Evolutionary conservation across 2,797 vertebrate species (phyloP), one percentile per base, ranked within the genome.

Genomic region (Anolis apletophallus): DNA sequence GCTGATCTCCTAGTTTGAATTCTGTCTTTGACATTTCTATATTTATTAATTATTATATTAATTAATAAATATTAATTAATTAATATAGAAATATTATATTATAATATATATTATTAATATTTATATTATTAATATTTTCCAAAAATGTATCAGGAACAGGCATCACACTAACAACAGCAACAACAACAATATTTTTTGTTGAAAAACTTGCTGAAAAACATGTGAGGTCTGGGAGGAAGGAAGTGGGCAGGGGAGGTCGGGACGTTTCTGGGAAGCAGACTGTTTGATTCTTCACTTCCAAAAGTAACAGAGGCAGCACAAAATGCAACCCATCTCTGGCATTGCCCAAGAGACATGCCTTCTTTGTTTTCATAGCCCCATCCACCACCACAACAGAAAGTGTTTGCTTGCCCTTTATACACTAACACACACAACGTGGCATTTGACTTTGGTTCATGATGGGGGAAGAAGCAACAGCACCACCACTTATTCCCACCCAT

Each of bases 311-410:
- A 71, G 74, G n/a, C 34, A 23, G 68, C 21, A 71, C 61, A 55
- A 83, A 61, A 77, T 21, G 81, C 81, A 83, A 83, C 74, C 55
- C 86, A 73, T 59, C n/a, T 54, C 67, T 61, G 76, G 54, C 81
- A 78, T 87, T 87, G 86, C 86, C 67, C 75, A 87, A 87, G 78
- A 81, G 78, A 16, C n/a, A 78, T 13, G 40, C 23, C 71, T 19
- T 23, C 32, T 72, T 78, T 19, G 46, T 36, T 67, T 75, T 64
- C 40, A 36, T 71, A 55, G 69, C 46, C 32, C 67, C 75, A 29
- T 73, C 23, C 61, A 83, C 68, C 86, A 83, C 74, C 86, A 83
- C 74, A 87, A 87, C 32, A 71, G n/a, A 13, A 23, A 11, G 34
- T n/a, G 36, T 83, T 81, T 78, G 82, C 84, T 88, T 72, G 23